Evolutionary conservation across 2,113 vertebrate genomes (phyloP), one percentile per base, ranked within the genome.

Genomic region (Heteronetta atricapilla): DNA sequence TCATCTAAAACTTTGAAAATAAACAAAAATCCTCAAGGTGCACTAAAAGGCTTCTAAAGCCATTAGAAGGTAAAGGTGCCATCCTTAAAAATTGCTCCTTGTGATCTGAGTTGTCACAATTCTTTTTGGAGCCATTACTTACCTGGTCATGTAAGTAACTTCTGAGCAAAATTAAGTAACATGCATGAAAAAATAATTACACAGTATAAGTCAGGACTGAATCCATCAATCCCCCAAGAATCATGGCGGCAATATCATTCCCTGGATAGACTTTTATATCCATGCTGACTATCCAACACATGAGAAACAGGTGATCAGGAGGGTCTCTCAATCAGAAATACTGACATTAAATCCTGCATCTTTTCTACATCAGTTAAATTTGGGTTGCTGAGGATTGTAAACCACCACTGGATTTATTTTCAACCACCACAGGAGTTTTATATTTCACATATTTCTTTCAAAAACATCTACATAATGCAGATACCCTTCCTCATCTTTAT

Each of bases 201-300:
- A 58, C 0, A 33, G 9, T 1, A 17, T 7, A 3, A 56, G 6
- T 36, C 5, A 8, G 33, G 33, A 9, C 10, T 16, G 67, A 44
- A 64, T 42, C 5, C 50, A 3, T 20, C 52, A 22, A 40, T 63
- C 6, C 16, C 23, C 15, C 36, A 78, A 67, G 31, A 52, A 22
- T 31, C 31, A 38, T 5, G 28, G 25, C 4, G 28, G 22, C 8
- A 29, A 20, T 55, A 36, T 34, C 33, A 48, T 59, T 25, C 22
- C 25, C 23, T 36, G 44, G 25, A 50, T 10, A 59, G 31, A 59
- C 66, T 2, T 67, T 25, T 22, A 22, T 78, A 16, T 11, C 7
- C 36, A 29, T 20, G 42, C 20, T 81, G 68, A 67, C 36, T n/a
- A 13, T 3, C 10, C 33, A 56, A 13, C 12, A 46, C 4, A 18